phyloP scores from a whole-genome alignment of 2,113 vertebrate genomes.

The Paedocypris sp. region DNA sequence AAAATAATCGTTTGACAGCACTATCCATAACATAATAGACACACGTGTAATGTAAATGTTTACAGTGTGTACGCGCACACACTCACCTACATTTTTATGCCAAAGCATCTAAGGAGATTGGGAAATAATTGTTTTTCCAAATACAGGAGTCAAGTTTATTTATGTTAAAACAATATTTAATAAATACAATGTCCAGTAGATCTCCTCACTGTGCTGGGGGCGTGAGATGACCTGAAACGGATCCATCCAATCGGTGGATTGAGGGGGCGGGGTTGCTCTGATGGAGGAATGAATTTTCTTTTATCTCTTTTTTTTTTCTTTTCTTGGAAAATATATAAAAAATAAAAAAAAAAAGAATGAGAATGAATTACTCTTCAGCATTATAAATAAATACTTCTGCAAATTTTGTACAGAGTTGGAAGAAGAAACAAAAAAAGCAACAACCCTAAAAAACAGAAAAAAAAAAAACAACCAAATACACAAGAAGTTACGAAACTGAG shows the following conservation, averaged over 20 bases:
- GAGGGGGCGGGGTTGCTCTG: no score
- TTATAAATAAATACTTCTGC: constrained; percentile 67
- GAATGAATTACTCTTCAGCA: constrained; percentile 48
- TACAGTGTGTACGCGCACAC: no score
- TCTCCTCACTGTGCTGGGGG: constrained; percentile 45
- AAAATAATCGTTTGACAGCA: no score
- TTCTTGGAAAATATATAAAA: constrained; percentile 42
- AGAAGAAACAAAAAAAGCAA: constrained; percentile 34
- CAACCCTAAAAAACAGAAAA: no score
- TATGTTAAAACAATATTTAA: constrained; percentile 67
- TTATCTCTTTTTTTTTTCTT: background rate
- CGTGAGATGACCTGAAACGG: constrained; percentile 44
- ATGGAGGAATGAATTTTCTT: no score
- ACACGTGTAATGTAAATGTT: no score
- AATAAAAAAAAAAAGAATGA: constrained; percentile 40
- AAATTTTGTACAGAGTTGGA: constrained; percentile 42
- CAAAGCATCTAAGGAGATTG: no score
- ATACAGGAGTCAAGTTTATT: constrained; percentile 53
- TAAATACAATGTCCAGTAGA: constrained; percentile 54
- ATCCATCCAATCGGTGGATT: no score
- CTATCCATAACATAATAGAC: no score
- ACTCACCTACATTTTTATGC: no score
- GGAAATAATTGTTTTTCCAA: constrained; percentile 22
- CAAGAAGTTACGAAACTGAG: constrained; percentile 44
- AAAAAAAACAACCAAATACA: no score